Percentiles rank a stretch among this genome's conserved stretches.
phyloP scores from a whole-genome alignment of 2,113 vertebrate species.

The Corythornis vintsioides region DNA sequence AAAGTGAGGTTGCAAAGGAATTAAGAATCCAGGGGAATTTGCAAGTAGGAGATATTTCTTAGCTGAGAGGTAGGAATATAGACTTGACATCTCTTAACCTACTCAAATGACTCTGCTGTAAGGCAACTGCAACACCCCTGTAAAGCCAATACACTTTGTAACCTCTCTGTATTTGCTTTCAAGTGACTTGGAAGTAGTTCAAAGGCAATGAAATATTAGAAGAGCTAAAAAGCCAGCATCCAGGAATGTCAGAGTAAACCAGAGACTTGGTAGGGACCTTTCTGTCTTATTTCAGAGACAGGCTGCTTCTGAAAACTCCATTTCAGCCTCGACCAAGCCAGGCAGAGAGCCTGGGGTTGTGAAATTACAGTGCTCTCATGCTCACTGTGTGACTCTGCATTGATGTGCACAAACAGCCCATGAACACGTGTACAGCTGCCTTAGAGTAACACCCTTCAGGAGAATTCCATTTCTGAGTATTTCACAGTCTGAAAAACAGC shows the following conservation, averaged over 20 bases:
- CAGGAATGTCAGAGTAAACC: background rate
- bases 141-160: background rate
- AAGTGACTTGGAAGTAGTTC: background rate
- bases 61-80: background rate
- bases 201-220: background rate
- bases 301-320: background rate
- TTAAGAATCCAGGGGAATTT: background rate
- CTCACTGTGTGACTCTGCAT: no score
- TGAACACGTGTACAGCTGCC: accelerated
- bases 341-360: background rate
- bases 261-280: background rate
- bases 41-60: background rate
- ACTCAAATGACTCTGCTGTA: background rate
- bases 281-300: background rate
- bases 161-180: background rate
- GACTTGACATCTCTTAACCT: background rate
- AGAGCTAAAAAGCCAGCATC: background rate
- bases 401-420: background rate
- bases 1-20: background rate
- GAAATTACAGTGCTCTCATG: background rate
- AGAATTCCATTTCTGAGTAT: background rate
- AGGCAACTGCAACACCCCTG: background rate
- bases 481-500: background rate
- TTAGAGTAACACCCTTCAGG: accelerated
- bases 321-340: background rate